Conservation (phyloP, 2,888 invertebrate species). For the Deroplatys truncata region DNA sequence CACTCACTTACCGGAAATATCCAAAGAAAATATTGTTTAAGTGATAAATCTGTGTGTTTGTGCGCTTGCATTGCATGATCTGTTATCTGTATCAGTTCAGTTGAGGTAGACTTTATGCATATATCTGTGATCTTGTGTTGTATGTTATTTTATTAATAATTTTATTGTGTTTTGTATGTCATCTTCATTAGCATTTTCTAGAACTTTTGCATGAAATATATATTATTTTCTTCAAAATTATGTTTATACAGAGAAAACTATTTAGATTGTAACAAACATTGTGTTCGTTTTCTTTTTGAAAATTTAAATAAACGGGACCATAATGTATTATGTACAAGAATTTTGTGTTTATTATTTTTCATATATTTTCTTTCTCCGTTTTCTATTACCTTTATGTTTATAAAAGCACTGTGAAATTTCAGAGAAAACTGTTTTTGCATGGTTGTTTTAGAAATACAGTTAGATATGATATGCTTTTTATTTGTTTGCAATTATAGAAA, state of each 20-base stretch:
- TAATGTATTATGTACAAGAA: not conserved
- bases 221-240: not conserved
- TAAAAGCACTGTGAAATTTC: too few relatives aligned
- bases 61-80: not conserved
- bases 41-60: not conserved
- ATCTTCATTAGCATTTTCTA: not conserved
- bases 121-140: not conserved
- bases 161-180: not conserved
- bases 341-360: not conserved
- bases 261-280: not conserved
- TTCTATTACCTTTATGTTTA: not conserved
- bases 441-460: too few relatives aligned
- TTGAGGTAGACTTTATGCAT: not conserved
- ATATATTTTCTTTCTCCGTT: not conserved
- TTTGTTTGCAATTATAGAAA: too few relatives aligned
- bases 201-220: not conserved
- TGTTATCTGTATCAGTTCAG: not conserved
- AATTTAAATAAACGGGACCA: not conserved
- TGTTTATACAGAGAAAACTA: not conserved
- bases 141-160: not conserved
- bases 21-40: not conserved
- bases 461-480: too few relatives aligned
- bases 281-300: not conserved
- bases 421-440: too few relatives aligned
- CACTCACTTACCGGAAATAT: not conserved